Evolutionary conservation across 2,797 vertebrate genomes (phyloP).

Genomic region (Aphelocoma californica): DNA sequence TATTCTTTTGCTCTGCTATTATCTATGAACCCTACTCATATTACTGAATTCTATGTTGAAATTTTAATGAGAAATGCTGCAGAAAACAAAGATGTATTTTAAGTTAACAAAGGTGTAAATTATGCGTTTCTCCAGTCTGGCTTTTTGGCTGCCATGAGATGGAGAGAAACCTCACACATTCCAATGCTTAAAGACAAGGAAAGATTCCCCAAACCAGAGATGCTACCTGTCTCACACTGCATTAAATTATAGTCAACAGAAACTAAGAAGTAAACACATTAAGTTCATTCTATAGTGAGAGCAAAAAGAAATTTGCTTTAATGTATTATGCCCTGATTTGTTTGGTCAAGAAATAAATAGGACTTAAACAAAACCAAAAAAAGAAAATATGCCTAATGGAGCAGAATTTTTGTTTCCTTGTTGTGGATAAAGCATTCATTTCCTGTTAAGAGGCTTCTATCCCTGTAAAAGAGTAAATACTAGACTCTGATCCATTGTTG

Average conservation of each 20-base stretch:
- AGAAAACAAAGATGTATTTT: neutral
- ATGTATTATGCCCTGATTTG: slow-evolving; percentile 9
- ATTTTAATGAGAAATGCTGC: neutral
- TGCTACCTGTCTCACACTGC: neutral
- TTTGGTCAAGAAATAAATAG: neutral
- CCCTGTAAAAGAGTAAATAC: slow-evolving; percentile 47
- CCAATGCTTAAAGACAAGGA: neutral
- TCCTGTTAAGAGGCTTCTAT: slow-evolving; percentile 27
- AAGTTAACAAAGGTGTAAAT: neutral
- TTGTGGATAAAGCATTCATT: slow-evolving; percentile 43
- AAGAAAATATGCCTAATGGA: slow-evolving; percentile 3
- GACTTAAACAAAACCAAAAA: neutral
- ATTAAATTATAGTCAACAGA: neutral
- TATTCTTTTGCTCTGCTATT: neutral
- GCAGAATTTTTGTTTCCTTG: neutral
- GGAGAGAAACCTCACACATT: neutral
- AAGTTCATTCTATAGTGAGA: neutral
- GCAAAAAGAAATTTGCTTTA: slow-evolving; percentile 17
- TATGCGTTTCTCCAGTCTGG: neutral
- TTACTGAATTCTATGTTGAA: neutral
- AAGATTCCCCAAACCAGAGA: neutral
- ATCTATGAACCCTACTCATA: neutral
- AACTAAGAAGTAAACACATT: neutral
- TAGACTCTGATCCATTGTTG: slow-evolving; percentile 65
- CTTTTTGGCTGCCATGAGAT: neutral